Percentiles rank a stretch among this genome's conserved stretches.
These are phyloP conservation scores for Semnornis frantzii DNA, from an alignment of 2,113 vertebrate species.

Conservation along the genomic window DNA sequence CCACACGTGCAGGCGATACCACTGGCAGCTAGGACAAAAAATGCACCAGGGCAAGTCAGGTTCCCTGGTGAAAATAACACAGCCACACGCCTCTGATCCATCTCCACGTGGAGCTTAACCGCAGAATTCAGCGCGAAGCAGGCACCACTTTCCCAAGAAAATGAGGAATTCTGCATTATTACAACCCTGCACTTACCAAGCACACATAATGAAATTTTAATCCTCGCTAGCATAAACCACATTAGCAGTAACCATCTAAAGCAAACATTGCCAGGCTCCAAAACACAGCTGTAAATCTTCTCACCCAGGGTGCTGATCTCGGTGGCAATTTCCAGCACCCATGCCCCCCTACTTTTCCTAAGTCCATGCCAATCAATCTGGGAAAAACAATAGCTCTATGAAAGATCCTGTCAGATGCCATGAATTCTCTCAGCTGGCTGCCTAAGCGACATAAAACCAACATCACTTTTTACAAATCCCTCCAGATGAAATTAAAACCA, in stretches of 20 bases:
- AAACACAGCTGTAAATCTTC: neutral
- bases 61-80: neutral
- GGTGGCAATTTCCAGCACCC: neutral
- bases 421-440: neutral
- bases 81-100: neutral
- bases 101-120: neutral
- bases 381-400: neutral
- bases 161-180: neutral
- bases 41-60: neutral
- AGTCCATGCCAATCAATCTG: neutral
- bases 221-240: neutral
- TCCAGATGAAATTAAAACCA: neutral
- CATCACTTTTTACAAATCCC: neutral
- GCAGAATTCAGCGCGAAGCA: constrained; percentile 13
- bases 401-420: neutral
- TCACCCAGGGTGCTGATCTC: neutral
- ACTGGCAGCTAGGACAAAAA: neutral
- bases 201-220: constrained; percentile 49
- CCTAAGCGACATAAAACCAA: neutral
- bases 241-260: constrained; percentile 13
- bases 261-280: neutral
- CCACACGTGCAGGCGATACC: neutral
- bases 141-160: neutral
- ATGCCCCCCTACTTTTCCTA: neutral
- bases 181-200: neutral